Evolutionary conservation across 2,888 invertebrate species (phyloP), one percentile per base, ranked within the genome.

Genomic region (Luperina nickerlii): DNA sequence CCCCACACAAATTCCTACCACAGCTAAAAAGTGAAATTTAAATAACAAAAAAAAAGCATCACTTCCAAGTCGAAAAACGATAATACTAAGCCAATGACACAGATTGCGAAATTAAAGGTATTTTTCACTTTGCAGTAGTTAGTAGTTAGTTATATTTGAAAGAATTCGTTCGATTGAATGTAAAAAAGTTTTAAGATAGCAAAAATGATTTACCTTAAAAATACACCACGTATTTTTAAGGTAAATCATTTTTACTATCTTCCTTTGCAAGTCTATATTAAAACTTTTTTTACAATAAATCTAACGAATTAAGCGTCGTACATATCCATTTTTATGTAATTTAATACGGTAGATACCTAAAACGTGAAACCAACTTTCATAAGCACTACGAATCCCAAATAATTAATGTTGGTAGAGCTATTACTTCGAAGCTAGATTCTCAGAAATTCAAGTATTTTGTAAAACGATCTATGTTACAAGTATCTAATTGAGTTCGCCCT

Each of bases 401-500:
- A 80, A 82, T 76, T 54, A 85, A 74, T 77, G 69, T 76, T 78
- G 15, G 66, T 73, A 76, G 69, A 78, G 63, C 70, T 79, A 74
- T 65, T 45, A 69, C 69, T 79, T 63, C 85, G 76, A 24, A 77
- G 78, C 69, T 77, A 77, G 66, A 74, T 81, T 79, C 79, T 78
- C 65, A 79, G 77, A 84, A 85, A 85, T 83, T 85, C 82, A 80
- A 88, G 83, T 88, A 80, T 87, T 80, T 78, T 76, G 67, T 85
- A 74, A 78, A 87, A 81, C 65, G 80, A 72, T 86, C 72, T 76
- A 42, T 51, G 66, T 82, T 77, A 83, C 83, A 80, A 81, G 81
- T 86, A 82, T 77, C 78, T 81, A 77, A 83, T 83, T 82, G 79
- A 77, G 76, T 85, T 72, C 80, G 65, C 69, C 79, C 60, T 72